Base-by-base conservation (phyloP, 2,888 invertebrate species). In the Callyntrura guangdongensis region DNA sequence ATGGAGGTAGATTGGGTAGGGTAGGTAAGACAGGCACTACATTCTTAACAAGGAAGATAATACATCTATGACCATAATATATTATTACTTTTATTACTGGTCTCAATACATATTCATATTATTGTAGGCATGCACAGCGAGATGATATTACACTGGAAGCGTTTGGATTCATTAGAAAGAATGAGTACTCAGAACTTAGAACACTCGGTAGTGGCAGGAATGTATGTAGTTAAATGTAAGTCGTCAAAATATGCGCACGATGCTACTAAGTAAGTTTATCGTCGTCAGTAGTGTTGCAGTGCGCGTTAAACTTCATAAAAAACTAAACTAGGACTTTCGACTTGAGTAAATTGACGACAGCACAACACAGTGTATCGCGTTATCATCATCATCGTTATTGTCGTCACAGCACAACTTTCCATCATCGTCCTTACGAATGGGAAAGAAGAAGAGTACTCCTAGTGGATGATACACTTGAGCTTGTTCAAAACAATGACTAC, bases 401-500 rank as follows among this genome's bases (percentile, higher is more conserved):
- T 74, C 49, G 22, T 47, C 49, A 25, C 64, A 67, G 1, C 25
- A 20, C 20, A 12, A 22, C 22, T 2, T n/a, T 27, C 49, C 53
- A 69, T 25, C 69, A 69, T 36, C 36, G 17, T 36, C 69, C 6
- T 20, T 6, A 36, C 36, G 36, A 36, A 36, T 53, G 47, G 25
- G 53, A 56, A 49, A 77, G 12, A 74, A 17, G 22, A 53, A 36
- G 22, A 53, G 25, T 53, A 53, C 53, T 53, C 27, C 11, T 14
- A 77, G 77, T 77, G 49, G 53, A 49, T 47, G 77, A 56, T 53
- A 56, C 53, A 77, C 77, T 77, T 77, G 77, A 77, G 77, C 77
- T 77, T 77, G 77, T 77, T 74, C 72, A 74, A 53, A 77, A 77
- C 77, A 77, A 77, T 77, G 53, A 49, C 77, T 53, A 53, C 77